Conservation (phyloP, 1,140 invertebrate species). For the Zaprionus davidi region DNA sequence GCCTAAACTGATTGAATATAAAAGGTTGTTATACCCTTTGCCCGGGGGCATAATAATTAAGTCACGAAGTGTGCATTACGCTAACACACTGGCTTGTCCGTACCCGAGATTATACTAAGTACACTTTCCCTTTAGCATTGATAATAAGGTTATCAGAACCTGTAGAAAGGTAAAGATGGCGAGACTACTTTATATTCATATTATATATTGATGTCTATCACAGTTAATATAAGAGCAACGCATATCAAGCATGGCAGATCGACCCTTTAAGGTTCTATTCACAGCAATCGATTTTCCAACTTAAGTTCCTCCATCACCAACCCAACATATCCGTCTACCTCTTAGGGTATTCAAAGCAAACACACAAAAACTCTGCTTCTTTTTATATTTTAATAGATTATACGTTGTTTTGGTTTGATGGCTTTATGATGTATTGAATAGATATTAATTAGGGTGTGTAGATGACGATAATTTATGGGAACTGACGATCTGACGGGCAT, state of each 20-base stretch:
- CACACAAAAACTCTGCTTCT: not conserved
- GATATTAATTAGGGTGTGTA: constrained; percentile 20
- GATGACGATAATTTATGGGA: constrained; percentile 13
- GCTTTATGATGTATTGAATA: constrained; percentile 17
- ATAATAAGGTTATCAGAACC: not conserved
- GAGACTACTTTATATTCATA: not conserved
- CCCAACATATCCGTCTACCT: not conserved
- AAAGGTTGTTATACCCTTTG: constrained; percentile 20
- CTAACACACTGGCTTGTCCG: not conserved
- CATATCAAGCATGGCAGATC: not conserved
- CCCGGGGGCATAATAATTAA: constrained; percentile 9
- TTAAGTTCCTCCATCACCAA: not conserved
- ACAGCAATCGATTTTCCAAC: not conserved
- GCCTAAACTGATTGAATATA: constrained; percentile 46
- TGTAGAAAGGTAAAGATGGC: not conserved
- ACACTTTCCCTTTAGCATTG: not conserved
- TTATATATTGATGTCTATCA: not conserved
- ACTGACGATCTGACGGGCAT: not conserved
- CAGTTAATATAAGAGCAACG: not conserved
- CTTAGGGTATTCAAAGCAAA: not conserved
- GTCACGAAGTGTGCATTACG: constrained; percentile 1
- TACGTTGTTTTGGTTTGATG: not conserved
- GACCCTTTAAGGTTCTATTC: not conserved
- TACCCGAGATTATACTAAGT: not conserved
- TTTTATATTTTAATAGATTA: constrained; percentile 4